Evolutionary conservation across 2,888 invertebrate genomes (phyloP).

Genomic region (Volucella zonaria): DNA sequence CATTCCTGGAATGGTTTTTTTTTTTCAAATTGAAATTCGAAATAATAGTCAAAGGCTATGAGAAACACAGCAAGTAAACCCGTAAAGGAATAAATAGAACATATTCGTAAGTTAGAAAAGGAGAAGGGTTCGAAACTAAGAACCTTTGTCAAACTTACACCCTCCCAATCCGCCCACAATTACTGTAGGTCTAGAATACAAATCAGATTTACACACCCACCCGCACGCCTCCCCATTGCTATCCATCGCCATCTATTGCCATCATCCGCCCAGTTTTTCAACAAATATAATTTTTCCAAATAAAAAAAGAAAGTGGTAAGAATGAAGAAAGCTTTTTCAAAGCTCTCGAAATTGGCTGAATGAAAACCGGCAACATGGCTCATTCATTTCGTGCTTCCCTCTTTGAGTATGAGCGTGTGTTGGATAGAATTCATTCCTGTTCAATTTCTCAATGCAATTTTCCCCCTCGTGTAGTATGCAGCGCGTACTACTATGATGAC

Average conservation of each 20-base stretch:
- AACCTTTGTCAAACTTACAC: conserved; percentile 63
- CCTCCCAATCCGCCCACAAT: conserved; percentile 69
- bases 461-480: conserved; percentile 58
- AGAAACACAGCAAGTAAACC: conserved; percentile 26
- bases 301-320: background rate
- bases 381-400: conserved; percentile 35
- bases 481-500: conserved; percentile 59
- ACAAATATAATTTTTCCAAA: conserved; percentile 43
- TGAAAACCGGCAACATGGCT: conserved; percentile 67
- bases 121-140: conserved; percentile 41
- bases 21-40: conserved; percentile 19
- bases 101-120: background rate
- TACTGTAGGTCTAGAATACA: conserved; percentile 73
- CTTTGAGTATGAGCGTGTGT: conserved; percentile 33
- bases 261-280: conserved; percentile 43
- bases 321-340: conserved; percentile 15
- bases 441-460: conserved; percentile 63
- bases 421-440: background rate
- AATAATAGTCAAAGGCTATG: conserved; percentile 42
- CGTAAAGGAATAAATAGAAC: conserved; percentile 18
- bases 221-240: conserved; percentile 5
- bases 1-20: too few species aligned
- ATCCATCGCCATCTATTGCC: conserved; percentile 4
- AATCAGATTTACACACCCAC: conserved; percentile 66
- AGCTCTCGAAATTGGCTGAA: conserved; percentile 46